A percentile compares a stretch with the other conserved stretches of the same genome.
Conservation (phyloP, 1,140 invertebrate genomes). For the Leptonema lineaticorne region DNA sequence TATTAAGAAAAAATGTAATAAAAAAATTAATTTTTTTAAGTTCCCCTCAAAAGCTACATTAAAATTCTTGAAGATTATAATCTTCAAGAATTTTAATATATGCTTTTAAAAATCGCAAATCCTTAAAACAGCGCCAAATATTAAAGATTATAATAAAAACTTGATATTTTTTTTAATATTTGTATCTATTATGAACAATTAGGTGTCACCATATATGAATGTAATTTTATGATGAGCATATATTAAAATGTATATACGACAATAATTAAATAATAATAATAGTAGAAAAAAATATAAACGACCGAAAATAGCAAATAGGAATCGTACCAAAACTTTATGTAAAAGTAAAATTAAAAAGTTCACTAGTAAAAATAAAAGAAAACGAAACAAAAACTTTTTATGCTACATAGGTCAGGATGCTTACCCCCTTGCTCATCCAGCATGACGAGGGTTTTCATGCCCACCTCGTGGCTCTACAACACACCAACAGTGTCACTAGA, state of each 20-base stretch:
- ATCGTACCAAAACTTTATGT: conserved; percentile 9
- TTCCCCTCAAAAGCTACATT: no score
- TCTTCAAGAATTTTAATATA: no score
- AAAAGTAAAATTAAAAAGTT: no score
- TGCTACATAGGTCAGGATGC: conserved; percentile 58
- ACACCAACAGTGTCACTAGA: conserved; percentile 58
- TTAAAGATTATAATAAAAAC: not conserved
- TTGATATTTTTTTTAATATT: not conserved
- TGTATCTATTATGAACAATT: no score
- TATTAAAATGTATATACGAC: no score
- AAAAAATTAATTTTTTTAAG: no score
- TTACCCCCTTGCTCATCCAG: conserved; percentile 95
- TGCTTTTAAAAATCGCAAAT: not conserved
- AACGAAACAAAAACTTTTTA: conserved; percentile 23
- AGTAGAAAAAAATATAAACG: not conserved
- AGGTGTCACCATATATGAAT: no score
- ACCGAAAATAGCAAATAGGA: not conserved
- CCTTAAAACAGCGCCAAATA: not conserved
- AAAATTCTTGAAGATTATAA: no score
- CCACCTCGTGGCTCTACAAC: conserved; percentile 90
- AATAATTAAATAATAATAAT: no score
- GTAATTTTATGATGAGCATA: no score
- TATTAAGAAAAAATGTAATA: no score
- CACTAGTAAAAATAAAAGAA: not conserved
- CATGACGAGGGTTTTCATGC: conserved; percentile 92